These are phyloP conservation scores for Terebella lapidaria DNA, from an alignment of 2,888 invertebrate species.

Conservation along the genomic window DNA sequence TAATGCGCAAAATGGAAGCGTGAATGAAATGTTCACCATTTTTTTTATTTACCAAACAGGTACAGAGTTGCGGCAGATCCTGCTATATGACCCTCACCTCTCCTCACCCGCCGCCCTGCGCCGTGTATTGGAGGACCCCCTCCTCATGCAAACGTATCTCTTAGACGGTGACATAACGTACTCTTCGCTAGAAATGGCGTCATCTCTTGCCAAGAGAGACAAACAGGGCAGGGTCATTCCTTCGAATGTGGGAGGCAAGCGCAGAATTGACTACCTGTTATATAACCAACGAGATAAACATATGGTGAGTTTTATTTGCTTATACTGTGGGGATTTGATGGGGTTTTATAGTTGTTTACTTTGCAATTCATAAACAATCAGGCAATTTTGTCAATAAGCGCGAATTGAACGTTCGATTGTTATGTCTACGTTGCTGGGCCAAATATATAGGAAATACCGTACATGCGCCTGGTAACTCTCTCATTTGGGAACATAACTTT, in stretches of 20 bases:
- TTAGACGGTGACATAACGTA: slow-evolving; percentile 1
- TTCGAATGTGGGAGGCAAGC: not conserved
- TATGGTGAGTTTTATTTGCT: not conserved
- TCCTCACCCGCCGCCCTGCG: slow-evolving; percentile 8
- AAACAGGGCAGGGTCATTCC: not conserved
- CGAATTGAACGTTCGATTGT: too few relatives aligned
- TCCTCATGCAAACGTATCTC: not conserved
- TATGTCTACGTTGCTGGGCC: too few relatives aligned
- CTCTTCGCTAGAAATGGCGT: not conserved
- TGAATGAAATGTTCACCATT: too few relatives aligned
- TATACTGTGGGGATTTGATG: too few relatives aligned
- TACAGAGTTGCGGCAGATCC: slow-evolving; percentile 7
- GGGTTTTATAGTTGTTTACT: too few relatives aligned
- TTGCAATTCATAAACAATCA: too few relatives aligned
- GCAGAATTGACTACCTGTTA: not conserved
- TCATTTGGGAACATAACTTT: too few relatives aligned
- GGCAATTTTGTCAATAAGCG: too few relatives aligned
- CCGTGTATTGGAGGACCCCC: slow-evolving; percentile 4
- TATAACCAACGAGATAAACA: not conserved
- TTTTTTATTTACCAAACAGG: slow-evolving; percentile 1
- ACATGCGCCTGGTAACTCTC: too few relatives aligned
- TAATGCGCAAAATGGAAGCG: too few relatives aligned
- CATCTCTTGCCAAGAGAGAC: not conserved
- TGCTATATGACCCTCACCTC: slow-evolving; percentile 2
- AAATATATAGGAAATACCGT: too few relatives aligned